These are phyloP conservation scores for Lepidurus apus DNA, from an alignment of 1,140 invertebrate species.

Conservation along the genomic window DNA sequence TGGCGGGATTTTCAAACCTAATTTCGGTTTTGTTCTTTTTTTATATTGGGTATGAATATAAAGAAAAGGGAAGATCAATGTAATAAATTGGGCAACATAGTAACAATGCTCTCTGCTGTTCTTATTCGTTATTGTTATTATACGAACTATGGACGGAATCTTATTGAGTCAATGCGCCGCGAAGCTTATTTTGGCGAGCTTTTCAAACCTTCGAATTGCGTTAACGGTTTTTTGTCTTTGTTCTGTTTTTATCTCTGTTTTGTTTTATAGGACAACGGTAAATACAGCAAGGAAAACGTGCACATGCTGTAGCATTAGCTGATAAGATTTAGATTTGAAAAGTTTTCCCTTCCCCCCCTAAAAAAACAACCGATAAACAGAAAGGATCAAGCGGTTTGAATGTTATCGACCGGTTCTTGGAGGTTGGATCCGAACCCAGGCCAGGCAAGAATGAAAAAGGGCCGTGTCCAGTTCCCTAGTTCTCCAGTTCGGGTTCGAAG, in stretches of 20 bases:
- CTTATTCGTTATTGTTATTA: too few relatives aligned
- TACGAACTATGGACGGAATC: background rate
- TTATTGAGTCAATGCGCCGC: background rate
- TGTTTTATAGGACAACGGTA: too few relatives aligned
- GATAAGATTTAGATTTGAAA: too few relatives aligned
- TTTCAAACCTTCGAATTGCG: background rate
- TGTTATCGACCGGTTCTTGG: conserved; percentile 4
- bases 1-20: background rate
- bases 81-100: too few relatives aligned
- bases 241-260: too few relatives aligned
- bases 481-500: background rate
- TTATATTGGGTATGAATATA: background rate
- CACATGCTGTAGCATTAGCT: too few relatives aligned
- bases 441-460: background rate
- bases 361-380: background rate
- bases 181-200: background rate
- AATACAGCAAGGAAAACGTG: too few relatives aligned
- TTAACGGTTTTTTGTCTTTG: too few relatives aligned
- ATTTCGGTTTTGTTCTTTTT: too few relatives aligned
- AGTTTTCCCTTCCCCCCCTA: background rate
- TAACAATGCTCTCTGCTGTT: too few relatives aligned
- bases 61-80: background rate
- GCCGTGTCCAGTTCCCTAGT: background rate
- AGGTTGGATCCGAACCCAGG: background rate
- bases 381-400: background rate